These are phyloP conservation scores for Myotis lucifugus DNA, from an alignment of 2,113 vertebrate species.

Conservation along the genomic window DNA sequence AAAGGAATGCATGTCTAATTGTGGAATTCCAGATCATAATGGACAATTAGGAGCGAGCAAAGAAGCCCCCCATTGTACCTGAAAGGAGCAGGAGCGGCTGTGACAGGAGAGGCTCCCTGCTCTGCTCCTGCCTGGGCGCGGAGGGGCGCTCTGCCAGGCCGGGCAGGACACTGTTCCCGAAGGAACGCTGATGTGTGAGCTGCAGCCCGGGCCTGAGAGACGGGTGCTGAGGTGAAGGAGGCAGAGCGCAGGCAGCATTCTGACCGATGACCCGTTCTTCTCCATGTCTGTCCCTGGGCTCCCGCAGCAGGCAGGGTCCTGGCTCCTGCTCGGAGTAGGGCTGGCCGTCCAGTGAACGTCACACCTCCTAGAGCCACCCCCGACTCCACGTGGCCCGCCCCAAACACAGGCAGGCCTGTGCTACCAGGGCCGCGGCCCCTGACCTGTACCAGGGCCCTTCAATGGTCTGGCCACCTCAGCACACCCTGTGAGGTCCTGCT, in stretches of 20 bases:
- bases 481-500: conserved; percentile 38
- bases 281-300: not conserved
- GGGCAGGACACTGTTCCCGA: not conserved
- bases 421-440: not conserved
- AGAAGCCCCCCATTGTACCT: no score
- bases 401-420: not conserved
- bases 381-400: not conserved
- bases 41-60: not conserved
- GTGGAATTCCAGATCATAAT: not conserved
- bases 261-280: conserved; percentile 35
- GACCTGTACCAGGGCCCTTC: not conserved
- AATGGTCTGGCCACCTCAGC: not conserved
- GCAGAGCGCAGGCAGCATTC: not conserved
- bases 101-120: not conserved
- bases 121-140: not conserved
- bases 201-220: not conserved
- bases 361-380: not conserved
- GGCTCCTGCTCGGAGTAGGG: not conserved
- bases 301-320: not conserved
- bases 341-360: not conserved
- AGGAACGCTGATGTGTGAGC: not conserved
- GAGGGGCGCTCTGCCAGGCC: no score
- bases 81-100: not conserved
- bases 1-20: not conserved
- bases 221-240: not conserved